phyloP scores from a whole-genome alignment of 53 echinoderm and acorn worm species.

The Pentamera pediparva region DNA sequence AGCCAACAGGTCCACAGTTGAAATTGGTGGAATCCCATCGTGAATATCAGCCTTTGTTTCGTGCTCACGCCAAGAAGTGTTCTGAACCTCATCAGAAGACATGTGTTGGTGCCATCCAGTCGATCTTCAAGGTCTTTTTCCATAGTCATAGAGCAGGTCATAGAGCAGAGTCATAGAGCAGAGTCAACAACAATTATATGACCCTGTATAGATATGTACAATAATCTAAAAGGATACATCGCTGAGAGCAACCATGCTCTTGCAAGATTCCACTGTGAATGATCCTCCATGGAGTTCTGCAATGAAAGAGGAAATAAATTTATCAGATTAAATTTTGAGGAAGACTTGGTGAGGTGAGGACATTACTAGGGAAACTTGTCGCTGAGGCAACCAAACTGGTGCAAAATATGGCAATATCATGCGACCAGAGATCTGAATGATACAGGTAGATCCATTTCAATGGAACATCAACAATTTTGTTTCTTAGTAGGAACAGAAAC shows the following conservation, averaged over 20 bases:
- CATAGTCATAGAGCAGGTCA: background rate
- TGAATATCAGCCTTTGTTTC: too few relatives aligned
- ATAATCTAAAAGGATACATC: slow-evolving; percentile 99
- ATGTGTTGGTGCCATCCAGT: background rate
- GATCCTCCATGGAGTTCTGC: slow-evolving; percentile 70
- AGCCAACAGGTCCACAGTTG: too few relatives aligned
- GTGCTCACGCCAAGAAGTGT: too few relatives aligned
- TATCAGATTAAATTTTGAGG: background rate
- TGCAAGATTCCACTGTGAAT: slow-evolving; percentile 87
- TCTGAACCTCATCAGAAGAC: background rate
- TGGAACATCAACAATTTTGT: too few relatives aligned
- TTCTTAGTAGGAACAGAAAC: too few relatives aligned
- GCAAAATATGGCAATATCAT: background rate
- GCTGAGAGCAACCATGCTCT: slow-evolving; percentile 93
- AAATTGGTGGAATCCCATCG: too few relatives aligned
- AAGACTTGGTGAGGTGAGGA: background rate
- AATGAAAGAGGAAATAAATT: too few relatives aligned
- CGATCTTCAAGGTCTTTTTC: background rate
- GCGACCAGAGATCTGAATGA: background rate
- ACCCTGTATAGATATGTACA: too few relatives aligned
- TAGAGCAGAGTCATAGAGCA: too few relatives aligned
- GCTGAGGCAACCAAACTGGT: too few relatives aligned
- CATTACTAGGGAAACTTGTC: too few relatives aligned
- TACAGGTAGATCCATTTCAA: background rate
- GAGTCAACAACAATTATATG: too few relatives aligned